Base-by-base conservation (phyloP, 37 sponge, comb jelly and placozoan genomes). In the Halichondria panicea region DNA sequence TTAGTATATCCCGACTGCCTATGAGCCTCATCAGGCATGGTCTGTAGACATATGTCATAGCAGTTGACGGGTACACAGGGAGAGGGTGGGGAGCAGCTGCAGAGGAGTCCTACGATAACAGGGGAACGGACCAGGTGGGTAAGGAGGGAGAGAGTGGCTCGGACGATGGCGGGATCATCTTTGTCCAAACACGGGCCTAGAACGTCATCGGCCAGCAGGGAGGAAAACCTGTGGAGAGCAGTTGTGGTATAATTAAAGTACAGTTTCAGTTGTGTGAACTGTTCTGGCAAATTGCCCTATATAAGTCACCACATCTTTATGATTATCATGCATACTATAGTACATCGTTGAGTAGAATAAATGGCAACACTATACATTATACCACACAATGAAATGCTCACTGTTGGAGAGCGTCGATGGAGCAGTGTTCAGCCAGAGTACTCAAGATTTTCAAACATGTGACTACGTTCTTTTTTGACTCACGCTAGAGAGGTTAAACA, bases 61-160 rank as follows among this genome's bases (percentile, higher is more conserved):
- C 70, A 80, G 50, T n/a, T 70, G 71, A 71, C 48, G 27, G 58
- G 80, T 27, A 80, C 1, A 37, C 80, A 80, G 38, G 71, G 46
- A 24, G 60, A 70, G n/a, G 36, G 27, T n/a, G n/a, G n/a, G 60
- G 11, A 21, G 25, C 70, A 62, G 9, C 70, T 43, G 48, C 71
- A 71, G 43, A 80, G 22, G 22, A 42, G 28, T 15, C 42, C 39
- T 40, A 60, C 53, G 4, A 80, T 38, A 25, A 9, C 36, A 4
- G 70, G 60, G 9, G 68, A 80, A 32, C 50, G 35, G 30, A 56
- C 70, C 62, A 80, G 57, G 44, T 22, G 43, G 43, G 60, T 61
- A 8, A 80, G 71, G 34, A 80, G 80, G 13, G 9, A 46, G 1
- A 80, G 62, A 27, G 61, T 30, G 44, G 46, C 57, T 19, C 55